Percentiles rank a stretch among this genome's conserved stretches.
Evolutionary conservation across 2,888 invertebrate genomes (phyloP).

Genomic region (Volucella inanis): DNA sequence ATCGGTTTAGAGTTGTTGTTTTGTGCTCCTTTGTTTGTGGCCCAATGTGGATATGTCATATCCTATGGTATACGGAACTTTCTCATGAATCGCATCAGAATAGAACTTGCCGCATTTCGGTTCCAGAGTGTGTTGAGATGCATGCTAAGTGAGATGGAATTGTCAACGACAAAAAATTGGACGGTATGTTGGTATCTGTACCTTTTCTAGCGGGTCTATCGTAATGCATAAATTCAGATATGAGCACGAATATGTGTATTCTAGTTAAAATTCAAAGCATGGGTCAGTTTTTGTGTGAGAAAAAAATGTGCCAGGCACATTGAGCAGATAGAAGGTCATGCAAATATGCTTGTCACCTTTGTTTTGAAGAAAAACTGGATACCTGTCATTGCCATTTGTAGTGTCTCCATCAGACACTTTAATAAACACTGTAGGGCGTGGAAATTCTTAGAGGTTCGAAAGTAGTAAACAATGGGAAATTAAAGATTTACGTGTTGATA

Average conservation of each 20-base stretch:
- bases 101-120: constrained; percentile 1
- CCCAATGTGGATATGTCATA: constrained; percentile 62
- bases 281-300: constrained; percentile 37
- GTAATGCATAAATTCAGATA: constrained; percentile 55
- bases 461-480: too few relatives aligned
- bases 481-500: too few relatives aligned
- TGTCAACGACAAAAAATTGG: constrained; percentile 21
- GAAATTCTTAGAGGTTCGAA: too few relatives aligned
- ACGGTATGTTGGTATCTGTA: constrained; percentile 32
- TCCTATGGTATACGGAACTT: constrained; percentile 60
- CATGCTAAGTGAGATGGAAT: constrained; percentile 46
- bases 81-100: constrained; percentile 55
- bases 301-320: background rate
- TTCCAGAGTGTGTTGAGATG: constrained; percentile 32
- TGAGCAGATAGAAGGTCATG: too few relatives aligned
- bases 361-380: too few relatives aligned
- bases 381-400: too few relatives aligned
- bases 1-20: background rate
- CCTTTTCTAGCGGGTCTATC: constrained; percentile 56
- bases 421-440: too few relatives aligned
- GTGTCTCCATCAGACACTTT: too few relatives aligned
- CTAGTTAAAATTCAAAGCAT: constrained; percentile 61
- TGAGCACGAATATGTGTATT: constrained; percentile 40
- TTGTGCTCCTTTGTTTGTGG: constrained; percentile 1
- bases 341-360: too few relatives aligned